Evolutionary conservation across 1,140 invertebrate genomes (phyloP).

Genomic region (Nasonia longicornis): DNA sequence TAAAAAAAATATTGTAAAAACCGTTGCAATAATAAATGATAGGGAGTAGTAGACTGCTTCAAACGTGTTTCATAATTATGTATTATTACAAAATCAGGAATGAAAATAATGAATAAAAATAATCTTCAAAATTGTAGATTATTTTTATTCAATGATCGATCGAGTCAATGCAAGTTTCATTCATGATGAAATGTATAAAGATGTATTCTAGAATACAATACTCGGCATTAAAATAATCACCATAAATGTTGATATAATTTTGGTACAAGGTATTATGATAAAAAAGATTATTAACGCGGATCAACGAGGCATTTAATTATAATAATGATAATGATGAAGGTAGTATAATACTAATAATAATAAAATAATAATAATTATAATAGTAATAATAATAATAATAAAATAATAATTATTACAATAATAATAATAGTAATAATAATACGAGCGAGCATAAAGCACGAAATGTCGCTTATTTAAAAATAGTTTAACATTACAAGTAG

Average conservation of each 20-base stretch:
- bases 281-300: conserved; percentile 45
- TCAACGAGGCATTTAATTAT: conserved; percentile 47
- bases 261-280: conserved; percentile 37
- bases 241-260: conserved; percentile 34
- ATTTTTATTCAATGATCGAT: not conserved
- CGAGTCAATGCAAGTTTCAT: not conserved
- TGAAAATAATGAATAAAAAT: too few species aligned
- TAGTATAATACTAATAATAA: conserved; percentile 42
- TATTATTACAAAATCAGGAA: not conserved
- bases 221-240: conserved; percentile 23
- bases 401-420: conserved; percentile 41
- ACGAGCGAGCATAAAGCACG: conserved; percentile 43
- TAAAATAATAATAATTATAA: conserved; percentile 43
- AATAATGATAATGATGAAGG: conserved; percentile 39
- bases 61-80: not conserved
- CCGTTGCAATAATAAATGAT: not conserved
- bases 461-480: conserved; percentile 40
- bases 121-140: not conserved
- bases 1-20: not conserved
- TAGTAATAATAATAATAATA: conserved; percentile 40
- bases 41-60: not conserved
- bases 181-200: not conserved
- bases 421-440: conserved; percentile 46
- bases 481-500: conserved; percentile 42
- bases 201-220: conserved; percentile 2